A percentile compares a stretch with the other conserved stretches of the same genome.
Conservation (phyloP, 2,888 invertebrate species). For the Glyphotaelius pellucidus region DNA sequence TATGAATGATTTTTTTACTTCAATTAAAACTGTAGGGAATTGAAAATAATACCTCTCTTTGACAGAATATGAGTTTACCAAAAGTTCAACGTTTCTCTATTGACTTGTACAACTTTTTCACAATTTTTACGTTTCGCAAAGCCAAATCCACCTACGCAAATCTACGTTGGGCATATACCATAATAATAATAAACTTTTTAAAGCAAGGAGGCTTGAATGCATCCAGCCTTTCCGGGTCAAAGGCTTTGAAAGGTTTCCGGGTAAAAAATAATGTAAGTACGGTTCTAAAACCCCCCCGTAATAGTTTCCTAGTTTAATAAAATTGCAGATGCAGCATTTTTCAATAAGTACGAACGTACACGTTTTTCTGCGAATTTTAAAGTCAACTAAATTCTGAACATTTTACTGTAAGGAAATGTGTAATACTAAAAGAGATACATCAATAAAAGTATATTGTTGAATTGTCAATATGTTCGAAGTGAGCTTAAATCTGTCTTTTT, state of each 20-base stretch:
- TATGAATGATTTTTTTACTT: no score
- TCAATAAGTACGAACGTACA: background rate
- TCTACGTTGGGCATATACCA: background rate
- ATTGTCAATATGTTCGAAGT: no score
- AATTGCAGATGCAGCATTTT: background rate
- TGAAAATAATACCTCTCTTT: background rate
- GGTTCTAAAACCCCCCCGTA: background rate
- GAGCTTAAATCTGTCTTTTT: no score
- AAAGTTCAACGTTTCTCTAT: background rate
- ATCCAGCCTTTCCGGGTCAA: background rate
- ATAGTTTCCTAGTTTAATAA: background rate
- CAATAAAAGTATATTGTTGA: no score
- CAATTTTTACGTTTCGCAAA: background rate
- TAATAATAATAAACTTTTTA: background rate
- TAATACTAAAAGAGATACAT: background rate
- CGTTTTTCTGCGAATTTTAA: background rate
- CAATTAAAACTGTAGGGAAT: background rate
- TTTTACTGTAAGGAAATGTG: background rate
- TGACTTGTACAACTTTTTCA: background rate
- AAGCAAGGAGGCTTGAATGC: background rate
- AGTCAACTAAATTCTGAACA: background rate
- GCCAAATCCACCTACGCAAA: background rate
- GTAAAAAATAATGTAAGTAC: background rate
- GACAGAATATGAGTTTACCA: background rate
- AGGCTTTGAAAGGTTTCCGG: background rate